A percentile compares a stretch with the other conserved stretches of the same genome.
These are phyloP conservation scores for Sesamia nonagrioides DNA, from an alignment of 1,140 invertebrate species.

Conservation along the genomic window DNA sequence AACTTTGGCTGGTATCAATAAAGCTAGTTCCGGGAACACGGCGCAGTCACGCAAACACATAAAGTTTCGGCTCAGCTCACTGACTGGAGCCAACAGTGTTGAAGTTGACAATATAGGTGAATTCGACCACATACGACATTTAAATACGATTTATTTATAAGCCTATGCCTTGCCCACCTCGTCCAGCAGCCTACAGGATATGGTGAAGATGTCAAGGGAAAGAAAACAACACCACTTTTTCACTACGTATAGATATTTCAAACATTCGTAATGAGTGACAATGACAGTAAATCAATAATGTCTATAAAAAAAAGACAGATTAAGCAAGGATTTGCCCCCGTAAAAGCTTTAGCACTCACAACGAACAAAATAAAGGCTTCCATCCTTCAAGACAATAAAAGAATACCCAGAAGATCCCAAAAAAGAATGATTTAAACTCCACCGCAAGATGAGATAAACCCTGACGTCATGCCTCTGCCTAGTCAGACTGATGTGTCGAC, in stretches of 20 bases:
- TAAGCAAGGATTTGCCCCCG: too few species aligned
- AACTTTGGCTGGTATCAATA: conserved; percentile 32
- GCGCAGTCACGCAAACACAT: conserved; percentile 13
- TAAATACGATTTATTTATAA: too few species aligned
- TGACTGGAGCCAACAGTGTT: not conserved
- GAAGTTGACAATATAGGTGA: not conserved
- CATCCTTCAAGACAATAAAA: not conserved
- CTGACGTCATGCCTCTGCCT: not conserved
- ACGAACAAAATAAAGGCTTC: not conserved
- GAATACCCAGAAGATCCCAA: not conserved
- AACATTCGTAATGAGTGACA: too few species aligned
- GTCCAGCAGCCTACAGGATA: too few species aligned
- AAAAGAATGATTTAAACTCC: not conserved
- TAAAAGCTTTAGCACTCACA: too few species aligned
- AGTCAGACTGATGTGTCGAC: not conserved
- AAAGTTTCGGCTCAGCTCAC: conserved; percentile 7
- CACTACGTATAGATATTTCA: too few species aligned
- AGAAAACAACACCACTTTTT: too few species aligned
- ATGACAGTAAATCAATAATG: too few species aligned
- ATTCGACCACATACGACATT: not conserved
- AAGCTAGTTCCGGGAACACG: conserved; percentile 7
- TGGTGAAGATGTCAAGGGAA: too few species aligned
- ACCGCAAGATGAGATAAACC: conserved; percentile 5
- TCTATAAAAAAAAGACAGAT: too few species aligned
- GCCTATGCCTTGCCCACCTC: too few species aligned